Conservation (phyloP, 1,140 invertebrate species). For the Microplitis demolitor region DNA sequence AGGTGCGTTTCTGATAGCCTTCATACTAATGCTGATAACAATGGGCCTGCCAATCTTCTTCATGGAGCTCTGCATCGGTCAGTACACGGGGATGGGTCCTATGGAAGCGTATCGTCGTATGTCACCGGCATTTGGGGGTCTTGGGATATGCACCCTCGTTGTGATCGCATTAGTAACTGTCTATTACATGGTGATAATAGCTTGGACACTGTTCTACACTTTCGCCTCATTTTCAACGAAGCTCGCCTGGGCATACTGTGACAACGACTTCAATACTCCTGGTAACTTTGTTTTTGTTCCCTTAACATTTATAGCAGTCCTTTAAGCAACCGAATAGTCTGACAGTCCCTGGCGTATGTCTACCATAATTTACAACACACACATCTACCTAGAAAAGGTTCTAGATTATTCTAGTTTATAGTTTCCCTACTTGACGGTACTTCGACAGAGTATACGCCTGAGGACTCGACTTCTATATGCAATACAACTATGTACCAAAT, state of each 20-base stretch:
- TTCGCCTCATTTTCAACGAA: slow-evolving; percentile 71
- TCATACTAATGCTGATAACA: slow-evolving; percentile 75
- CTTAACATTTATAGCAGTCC: background rate
- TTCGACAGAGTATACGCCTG: no score
- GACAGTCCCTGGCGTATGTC: no score
- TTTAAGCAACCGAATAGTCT: background rate
- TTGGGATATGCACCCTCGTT: slow-evolving; percentile 73
- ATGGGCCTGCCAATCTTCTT: slow-evolving; percentile 83
- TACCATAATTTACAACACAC: no score
- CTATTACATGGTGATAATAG: slow-evolving; percentile 84
- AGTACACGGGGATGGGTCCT: slow-evolving; percentile 68
- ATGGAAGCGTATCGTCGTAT: slow-evolving; percentile 66
- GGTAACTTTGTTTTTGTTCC: slow-evolving; percentile 55
- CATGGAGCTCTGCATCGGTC: slow-evolving; percentile 70
- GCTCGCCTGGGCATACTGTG: slow-evolving; percentile 74
- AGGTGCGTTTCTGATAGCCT: slow-evolving; percentile 83
- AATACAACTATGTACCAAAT: no score
- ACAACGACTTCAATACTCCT: slow-evolving; percentile 72
- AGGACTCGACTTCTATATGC: no score
- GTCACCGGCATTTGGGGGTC: slow-evolving; percentile 67
- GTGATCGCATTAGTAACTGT: slow-evolving; percentile 80
- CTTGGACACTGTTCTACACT: slow-evolving; percentile 80
- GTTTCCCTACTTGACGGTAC: no score
- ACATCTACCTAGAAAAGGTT: no score
- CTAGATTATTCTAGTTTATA: no score